phyloP scores from a whole-genome alignment of 2,797 vertebrate genomes.

The Sylvia borin region DNA sequence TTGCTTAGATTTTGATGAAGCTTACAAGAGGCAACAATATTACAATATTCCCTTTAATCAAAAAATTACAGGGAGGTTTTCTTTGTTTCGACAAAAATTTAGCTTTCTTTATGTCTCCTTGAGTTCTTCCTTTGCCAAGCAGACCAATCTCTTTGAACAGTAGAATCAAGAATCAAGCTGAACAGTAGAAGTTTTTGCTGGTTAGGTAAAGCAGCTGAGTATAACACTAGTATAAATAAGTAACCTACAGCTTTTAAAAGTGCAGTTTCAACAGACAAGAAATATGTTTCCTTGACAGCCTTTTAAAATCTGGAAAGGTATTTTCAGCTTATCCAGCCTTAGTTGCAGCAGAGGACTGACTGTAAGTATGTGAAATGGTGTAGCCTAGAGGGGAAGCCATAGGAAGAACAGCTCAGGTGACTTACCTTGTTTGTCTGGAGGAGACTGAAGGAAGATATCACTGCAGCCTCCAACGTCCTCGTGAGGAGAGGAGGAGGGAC shows the following conservation, averaged over 20 bases:
- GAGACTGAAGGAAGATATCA: neutral
- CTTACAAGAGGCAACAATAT: neutral
- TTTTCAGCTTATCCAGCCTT: neutral
- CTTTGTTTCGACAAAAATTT: neutral
- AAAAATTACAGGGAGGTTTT: neutral
- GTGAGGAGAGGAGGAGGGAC: too few relatives aligned
- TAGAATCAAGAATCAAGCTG: neutral
- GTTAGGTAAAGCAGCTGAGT: neutral
- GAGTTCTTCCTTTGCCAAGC: neutral
- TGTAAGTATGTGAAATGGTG: neutral
- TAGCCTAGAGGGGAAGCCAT: neutral
- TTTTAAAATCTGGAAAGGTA: neutral
- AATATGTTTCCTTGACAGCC: neutral
- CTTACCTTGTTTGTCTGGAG: neutral
- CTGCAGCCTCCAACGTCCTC: neutral
- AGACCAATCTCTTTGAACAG: neutral
- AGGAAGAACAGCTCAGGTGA: neutral
- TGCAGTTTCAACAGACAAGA: neutral
- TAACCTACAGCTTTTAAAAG: neutral
- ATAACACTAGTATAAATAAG: neutral
- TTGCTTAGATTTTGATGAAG: neutral
- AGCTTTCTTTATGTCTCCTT: neutral
- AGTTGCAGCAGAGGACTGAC: neutral
- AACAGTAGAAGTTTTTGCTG: neutral
- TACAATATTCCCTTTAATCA: neutral